Base-by-base conservation (phyloP, 2,888 invertebrate species). In the Xylocampa areola region DNA sequence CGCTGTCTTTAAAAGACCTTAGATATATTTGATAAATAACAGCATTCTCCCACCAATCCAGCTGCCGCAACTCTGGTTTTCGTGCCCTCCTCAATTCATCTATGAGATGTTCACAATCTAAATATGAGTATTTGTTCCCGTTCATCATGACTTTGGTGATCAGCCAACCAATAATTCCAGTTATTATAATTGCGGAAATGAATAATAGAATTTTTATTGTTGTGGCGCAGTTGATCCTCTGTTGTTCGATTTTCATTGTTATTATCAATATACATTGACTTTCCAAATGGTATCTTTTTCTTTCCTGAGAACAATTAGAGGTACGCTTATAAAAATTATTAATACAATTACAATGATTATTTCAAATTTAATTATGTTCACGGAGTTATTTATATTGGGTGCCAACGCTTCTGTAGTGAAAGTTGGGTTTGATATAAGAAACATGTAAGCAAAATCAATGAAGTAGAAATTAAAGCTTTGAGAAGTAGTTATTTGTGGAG, bases 1-100 rank as follows among this genome's bases (percentile, higher is more conserved):
- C 90, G 10, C 95, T 95, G 84, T 98, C 98, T 83, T 95, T 95
- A 88, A 97, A 98, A 0, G 97, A 97, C 53, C 96, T 94, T 0
- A 97, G 96, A 82, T 97, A 97, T 21, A 97, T 96, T 88, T 98
- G 97, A 87, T 98, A 98, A 62, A 97, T 95, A 14, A 96, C 94
- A 0, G 96, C 95, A 30, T 95, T 95, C 83, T 97, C 32, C 43
- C 43, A 44, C 43, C 43, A 44, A 68, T 97, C 96, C 51, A 83
- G 39, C 0, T 75, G 69, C 37, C 35, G 55, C 5, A 85, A 40
- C 17, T 21, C 19, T 1, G 8, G n/a, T n/a, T 2, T 27, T 6
- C 10, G 10, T 10, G 1, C n/a, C 4, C n/a, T 8, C 27, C n/a
- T n/a, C 8, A 3, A n/a, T 27, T n/a, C n/a, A 1, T n/a, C 4